Conservation (phyloP, 1,140 invertebrate genomes). For the Bombus difficillimus region DNA sequence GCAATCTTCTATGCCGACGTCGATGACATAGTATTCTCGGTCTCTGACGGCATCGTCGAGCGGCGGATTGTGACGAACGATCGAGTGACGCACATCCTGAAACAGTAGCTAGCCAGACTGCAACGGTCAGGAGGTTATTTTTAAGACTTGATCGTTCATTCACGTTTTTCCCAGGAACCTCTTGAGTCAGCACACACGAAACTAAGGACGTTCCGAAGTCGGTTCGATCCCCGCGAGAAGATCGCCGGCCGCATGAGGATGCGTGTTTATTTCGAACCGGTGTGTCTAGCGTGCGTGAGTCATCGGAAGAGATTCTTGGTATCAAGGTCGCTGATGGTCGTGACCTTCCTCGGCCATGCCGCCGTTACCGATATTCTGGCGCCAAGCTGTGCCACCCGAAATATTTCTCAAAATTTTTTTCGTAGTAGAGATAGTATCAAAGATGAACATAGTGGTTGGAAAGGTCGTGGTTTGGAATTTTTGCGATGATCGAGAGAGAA, state of each 20-base stretch:
- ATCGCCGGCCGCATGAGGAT: slow-evolving; percentile 9
- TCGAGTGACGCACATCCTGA: slow-evolving; percentile 52
- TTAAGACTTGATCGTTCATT: slow-evolving; percentile 56
- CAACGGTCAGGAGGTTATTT: slow-evolving; percentile 46
- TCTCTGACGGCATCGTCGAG: slow-evolving; percentile 50
- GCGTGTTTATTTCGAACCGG: slow-evolving; percentile 51
- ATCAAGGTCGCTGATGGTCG: slow-evolving; percentile 50
- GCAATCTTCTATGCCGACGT: not conserved
- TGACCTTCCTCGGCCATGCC: slow-evolving; percentile 23
- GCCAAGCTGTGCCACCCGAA: slow-evolving; percentile 10
- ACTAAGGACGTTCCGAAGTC: slow-evolving; percentile 14
- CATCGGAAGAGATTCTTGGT: slow-evolving; percentile 52
- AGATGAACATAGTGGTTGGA: no score
- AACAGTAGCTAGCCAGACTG: not conserved
- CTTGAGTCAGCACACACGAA: slow-evolving; percentile 51
- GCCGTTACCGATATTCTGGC: slow-evolving; percentile 40
- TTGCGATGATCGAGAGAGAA: no score
- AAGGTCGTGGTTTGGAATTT: no score
- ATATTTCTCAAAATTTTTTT: not conserved
- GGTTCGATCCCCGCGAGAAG: slow-evolving; percentile 7
- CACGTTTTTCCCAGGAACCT: slow-evolving; percentile 48
- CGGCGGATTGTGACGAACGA: not conserved
- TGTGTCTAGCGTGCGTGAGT: slow-evolving; percentile 38
- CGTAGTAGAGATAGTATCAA: no score
- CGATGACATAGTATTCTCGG: slow-evolving; percentile 43